These are phyloP conservation scores for Engystomops pustulosus DNA, from an alignment of 2,113 vertebrate genomes.

Conservation along the genomic window DNA sequence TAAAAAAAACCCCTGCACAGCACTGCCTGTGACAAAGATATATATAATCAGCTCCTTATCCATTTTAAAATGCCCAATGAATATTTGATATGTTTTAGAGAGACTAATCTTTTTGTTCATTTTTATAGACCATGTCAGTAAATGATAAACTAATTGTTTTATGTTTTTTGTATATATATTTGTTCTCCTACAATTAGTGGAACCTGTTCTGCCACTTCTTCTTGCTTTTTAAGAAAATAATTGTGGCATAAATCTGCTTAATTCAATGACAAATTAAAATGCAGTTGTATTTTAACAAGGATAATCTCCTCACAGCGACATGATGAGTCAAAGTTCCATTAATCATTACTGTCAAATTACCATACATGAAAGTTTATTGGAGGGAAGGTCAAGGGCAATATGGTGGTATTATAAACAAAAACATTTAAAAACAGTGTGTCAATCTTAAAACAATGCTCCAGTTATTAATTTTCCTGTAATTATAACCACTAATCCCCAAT, in stretches of 20 bases:
- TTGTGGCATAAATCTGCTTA: slow-evolving; percentile 7
- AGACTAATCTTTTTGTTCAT: slow-evolving; percentile 21
- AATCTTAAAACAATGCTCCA: too few relatives aligned
- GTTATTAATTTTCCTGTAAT: too few relatives aligned
- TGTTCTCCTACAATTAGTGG: neutral
- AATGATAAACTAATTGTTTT: neutral
- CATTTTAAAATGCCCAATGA: slow-evolving; percentile 19
- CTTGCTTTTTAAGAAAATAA: neutral
- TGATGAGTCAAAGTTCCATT: slow-evolving; percentile 1
- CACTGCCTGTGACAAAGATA: neutral
- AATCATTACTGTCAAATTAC: neutral
- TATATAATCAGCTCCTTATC: slow-evolving; percentile 31
- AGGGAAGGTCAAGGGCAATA: neutral
- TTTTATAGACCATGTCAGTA: neutral
- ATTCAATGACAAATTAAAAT: slow-evolving; percentile 6
- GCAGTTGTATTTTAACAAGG: neutral
- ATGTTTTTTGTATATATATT: neutral
- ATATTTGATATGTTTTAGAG: slow-evolving; percentile 29
- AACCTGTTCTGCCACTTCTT: neutral
- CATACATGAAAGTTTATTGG: neutral
- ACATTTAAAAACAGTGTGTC: too few relatives aligned
- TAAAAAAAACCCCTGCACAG: slow-evolving; percentile 1
- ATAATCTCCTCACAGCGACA: neutral
- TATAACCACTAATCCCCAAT: too few relatives aligned
- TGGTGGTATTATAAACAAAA: too few relatives aligned